phyloP scores from a whole-genome alignment of 2,113 vertebrate species.

The Cephalopholis sonnerati region DNA sequence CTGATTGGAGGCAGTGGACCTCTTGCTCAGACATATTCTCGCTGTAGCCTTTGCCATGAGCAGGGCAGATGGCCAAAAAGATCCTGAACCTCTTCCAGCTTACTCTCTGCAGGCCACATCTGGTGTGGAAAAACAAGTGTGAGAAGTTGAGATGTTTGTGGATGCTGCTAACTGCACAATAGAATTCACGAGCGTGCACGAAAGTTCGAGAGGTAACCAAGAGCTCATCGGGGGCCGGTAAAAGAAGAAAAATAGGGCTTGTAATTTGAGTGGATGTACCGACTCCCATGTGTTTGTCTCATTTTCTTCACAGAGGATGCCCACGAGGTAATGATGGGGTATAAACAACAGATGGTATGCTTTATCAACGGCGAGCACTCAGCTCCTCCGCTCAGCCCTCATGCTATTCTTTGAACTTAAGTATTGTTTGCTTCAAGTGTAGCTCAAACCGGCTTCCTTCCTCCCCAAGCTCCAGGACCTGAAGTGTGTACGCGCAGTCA shows the following conservation, averaged over 20 bases:
- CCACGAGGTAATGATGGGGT: conserved; percentile 35
- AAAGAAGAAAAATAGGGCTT: conserved; percentile 18
- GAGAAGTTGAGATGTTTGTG: neutral
- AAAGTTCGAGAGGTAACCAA: conserved; percentile 22
- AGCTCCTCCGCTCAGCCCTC: conserved; percentile 16
- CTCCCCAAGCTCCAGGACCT: conserved; percentile 17
- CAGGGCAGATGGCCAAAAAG: conserved; percentile 36
- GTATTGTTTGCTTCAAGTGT: conserved; percentile 58
- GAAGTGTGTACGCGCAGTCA: neutral
- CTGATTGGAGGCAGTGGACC: conserved; percentile 1
- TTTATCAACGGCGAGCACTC: conserved; percentile 46
- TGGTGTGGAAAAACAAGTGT: conserved; percentile 1
- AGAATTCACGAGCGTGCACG: neutral
- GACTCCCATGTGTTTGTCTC: conserved; percentile 42
- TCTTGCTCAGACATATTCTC: conserved; percentile 27
- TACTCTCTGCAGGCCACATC: neutral
- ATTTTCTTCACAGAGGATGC: conserved; percentile 63
- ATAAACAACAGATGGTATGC: conserved; percentile 69
- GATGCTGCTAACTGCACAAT: conserved; percentile 6
- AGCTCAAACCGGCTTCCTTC: conserved; percentile 36
- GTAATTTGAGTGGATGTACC: conserved; percentile 26
- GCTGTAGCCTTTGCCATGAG: conserved; percentile 42
- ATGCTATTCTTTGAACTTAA: conserved; percentile 31
- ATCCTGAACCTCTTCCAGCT: conserved; percentile 13
- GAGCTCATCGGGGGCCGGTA: conserved; percentile 9